Conservation (phyloP, 2,113 vertebrate species). For the Esox niger region DNA sequence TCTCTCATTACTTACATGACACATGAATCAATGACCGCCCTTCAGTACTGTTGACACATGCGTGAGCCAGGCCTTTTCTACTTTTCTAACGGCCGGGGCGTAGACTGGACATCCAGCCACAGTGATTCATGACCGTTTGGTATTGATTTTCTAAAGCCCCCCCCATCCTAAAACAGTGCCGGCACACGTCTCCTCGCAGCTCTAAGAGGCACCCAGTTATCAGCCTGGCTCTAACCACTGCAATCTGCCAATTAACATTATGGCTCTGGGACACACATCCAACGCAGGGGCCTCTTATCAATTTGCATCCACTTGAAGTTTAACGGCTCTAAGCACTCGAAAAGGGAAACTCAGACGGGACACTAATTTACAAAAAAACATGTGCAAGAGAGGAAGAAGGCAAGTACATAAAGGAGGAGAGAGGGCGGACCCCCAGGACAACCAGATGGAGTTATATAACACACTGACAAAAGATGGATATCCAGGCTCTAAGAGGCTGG, state of each 20-base stretch:
- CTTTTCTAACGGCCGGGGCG: constrained; percentile 7
- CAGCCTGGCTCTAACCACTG: neutral
- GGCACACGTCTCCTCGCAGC: neutral
- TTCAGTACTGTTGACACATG: neutral
- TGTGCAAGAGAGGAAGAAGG: neutral
- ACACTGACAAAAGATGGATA: constrained; percentile 20
- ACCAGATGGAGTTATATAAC: constrained; percentile 9
- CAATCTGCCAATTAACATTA: neutral
- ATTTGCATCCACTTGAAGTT: constrained; percentile 6
- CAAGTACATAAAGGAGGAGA: neutral
- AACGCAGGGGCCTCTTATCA: neutral
- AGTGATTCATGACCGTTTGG: constrained; percentile 7
- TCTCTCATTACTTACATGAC: constrained; percentile 1
- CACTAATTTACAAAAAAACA: too few relatives aligned
- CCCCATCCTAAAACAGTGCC: neutral
- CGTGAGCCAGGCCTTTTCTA: constrained; percentile 4
- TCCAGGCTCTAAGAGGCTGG: constrained; percentile 2
- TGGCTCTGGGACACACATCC: neutral
- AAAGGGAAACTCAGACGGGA: neutral
- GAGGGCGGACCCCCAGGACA: neutral
- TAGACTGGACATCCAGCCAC: neutral
- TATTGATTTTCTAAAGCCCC: neutral
- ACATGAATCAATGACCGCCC: constrained; percentile 15
- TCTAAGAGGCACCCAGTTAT: neutral
- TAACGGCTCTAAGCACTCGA: neutral